Base-by-base conservation (phyloP, 2,797 vertebrate genomes). In the Astyanax mexicanus region DNA sequence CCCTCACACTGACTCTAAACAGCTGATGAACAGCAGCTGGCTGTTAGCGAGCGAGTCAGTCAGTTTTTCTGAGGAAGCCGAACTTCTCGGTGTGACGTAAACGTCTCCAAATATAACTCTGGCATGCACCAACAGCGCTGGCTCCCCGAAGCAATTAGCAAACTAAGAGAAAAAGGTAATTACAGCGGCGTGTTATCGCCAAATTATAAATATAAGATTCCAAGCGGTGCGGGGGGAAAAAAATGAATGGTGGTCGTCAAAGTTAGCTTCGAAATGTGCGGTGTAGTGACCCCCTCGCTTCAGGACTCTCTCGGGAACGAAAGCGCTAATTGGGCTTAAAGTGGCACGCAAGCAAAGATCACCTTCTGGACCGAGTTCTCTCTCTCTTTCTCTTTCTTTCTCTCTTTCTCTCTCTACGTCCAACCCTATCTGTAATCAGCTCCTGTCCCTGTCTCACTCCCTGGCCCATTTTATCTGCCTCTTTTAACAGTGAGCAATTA, bases 161-260 rank as follows among this genome's bases (percentile, higher is more conserved):
- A 85, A 67, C 81, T 78, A 62, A 81, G 75, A 83, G 69, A 81
- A 69, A 78, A 83, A 61, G 83, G 75, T 88, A 88, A 90, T 92
- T 90, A 89, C 81, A 68, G 64, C 78, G 75, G 67, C 64, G 75
- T 83, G 74, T 87, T 88, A 88, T 89, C 80, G 66, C 68, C 72
- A 69, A 75, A 73, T 82, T 84, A 83, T 81, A 84, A 87, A 84
- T 84, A 83, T 85, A 82, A 84, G 57, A 74, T 81, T 61, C 35
- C 15, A 3, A 74, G 81, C n/a, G 69, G 79, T 77, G 58, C 58
- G 66, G 72, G 61, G 70, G 32, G 5, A 32, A 32, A 65, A 67
- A 65, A 74, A 77, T 77, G 64, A 62, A 73, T 49, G 61, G 35
- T 21, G 40, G 29, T 27, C 55, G 25, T 69, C n/a, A 57, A 49